phyloP scores from a whole-genome alignment of 2,888 invertebrate genomes.

The Noctua comes region DNA sequence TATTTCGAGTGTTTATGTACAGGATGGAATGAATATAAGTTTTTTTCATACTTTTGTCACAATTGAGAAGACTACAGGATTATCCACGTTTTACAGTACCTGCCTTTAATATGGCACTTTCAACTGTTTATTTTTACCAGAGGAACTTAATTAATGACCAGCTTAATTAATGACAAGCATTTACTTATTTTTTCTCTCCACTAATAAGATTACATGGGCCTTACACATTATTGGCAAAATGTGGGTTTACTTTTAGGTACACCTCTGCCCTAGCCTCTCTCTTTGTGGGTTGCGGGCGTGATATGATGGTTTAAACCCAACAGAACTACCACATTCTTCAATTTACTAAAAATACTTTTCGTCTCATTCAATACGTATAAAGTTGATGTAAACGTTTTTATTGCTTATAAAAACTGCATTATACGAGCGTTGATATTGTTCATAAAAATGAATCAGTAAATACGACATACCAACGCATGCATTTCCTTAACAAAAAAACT shows the following conservation, averaged over 20 bases:
- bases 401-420: conserved; percentile 41
- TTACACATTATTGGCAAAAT: not conserved
- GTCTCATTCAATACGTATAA: conserved; percentile 37
- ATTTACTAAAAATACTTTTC: conserved; percentile 29
- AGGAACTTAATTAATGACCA: not conserved
- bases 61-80: no score
- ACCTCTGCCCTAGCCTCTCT: not conserved
- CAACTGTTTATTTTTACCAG: not conserved
- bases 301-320: not conserved
- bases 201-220: not conserved
- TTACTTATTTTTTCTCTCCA: not conserved
- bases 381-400: conserved; percentile 42
- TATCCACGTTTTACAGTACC: not conserved
- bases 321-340: not conserved
- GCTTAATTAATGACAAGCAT: not conserved
- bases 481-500: conserved; percentile 9
- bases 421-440: conserved; percentile 19
- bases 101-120: no score
- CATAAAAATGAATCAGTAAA: conserved; percentile 33
- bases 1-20: not conserved
- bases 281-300: not conserved
- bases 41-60: no score
- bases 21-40: not conserved
- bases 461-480: not conserved
- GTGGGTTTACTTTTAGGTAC: not conserved